Evolutionary conservation across 2,888 invertebrate genomes (phyloP).

Genomic region (Troides helena): DNA sequence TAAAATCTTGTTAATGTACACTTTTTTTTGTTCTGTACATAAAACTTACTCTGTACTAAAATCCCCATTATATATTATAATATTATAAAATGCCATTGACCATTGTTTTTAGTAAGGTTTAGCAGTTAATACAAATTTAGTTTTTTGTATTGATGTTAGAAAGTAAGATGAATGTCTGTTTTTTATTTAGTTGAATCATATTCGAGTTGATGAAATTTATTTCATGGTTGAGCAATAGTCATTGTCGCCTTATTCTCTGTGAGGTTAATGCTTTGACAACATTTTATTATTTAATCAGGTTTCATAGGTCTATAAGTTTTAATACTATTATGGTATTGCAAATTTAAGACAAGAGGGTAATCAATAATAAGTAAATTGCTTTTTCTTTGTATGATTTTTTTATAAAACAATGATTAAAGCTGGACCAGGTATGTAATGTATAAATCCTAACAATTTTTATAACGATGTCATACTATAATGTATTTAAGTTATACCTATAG

Average conservation of each 20-base stretch:
- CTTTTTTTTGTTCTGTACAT: too few species aligned
- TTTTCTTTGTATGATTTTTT: too few species aligned
- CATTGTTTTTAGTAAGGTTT: too few species aligned
- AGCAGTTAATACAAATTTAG: too few species aligned
- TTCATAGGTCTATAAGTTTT: background rate
- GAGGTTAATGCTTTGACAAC: background rate
- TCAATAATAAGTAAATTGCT: background rate
- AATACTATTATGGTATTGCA: background rate
- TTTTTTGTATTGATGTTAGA: too few species aligned
- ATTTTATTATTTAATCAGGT: background rate
- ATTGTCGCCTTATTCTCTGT: background rate
- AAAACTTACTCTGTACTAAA: too few species aligned
- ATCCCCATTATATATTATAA: too few species aligned
- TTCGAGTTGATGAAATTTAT: background rate
- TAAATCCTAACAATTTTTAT: background rate
- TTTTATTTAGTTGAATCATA: background rate
- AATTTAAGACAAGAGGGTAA: background rate
- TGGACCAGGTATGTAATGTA: background rate
- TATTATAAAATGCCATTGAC: too few species aligned
- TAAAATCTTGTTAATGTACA: too few species aligned
- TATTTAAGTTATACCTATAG: constrained; percentile 84
- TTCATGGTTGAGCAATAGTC: constrained; percentile 1
- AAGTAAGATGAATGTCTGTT: too few species aligned
- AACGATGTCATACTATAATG: background rate
- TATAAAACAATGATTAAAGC: background rate